phyloP scores from a whole-genome alignment of 2,113 vertebrate genomes.

The Strix uralensis region DNA sequence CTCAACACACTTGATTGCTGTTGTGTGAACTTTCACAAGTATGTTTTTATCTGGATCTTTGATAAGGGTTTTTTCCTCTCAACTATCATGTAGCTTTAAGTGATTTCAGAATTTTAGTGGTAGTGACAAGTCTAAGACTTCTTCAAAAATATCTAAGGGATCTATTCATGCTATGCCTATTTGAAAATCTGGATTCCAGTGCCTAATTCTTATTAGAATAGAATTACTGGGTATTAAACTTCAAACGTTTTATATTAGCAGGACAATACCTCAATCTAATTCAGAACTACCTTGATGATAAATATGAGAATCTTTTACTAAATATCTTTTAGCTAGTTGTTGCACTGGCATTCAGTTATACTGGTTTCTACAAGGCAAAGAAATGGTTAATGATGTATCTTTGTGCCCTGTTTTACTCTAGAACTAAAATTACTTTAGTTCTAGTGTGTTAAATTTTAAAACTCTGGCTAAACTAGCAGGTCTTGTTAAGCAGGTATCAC shows the following conservation, averaged over 20 bases:
- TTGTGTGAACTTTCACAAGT: not conserved
- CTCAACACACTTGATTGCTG: not conserved
- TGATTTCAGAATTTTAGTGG: not conserved
- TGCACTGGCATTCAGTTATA: not conserved
- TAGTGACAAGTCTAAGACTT: not conserved
- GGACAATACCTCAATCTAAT: not conserved
- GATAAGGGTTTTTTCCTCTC: not conserved
- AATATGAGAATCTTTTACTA: not conserved
- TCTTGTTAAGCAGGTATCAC: not conserved
- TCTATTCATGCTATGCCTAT: not conserved
- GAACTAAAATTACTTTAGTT: not conserved
- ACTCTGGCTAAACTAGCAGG: not conserved
- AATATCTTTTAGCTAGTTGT: not conserved
- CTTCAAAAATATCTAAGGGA: not conserved
- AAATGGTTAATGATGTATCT: not conserved
- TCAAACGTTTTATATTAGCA: not conserved
- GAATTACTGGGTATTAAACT: not conserved
- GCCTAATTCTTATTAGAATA: not conserved
- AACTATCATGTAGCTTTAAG: not conserved
- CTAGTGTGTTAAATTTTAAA: not conserved
- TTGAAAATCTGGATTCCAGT: not conserved
- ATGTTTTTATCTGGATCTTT: not conserved
- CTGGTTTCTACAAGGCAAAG: not conserved
- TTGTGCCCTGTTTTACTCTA: not conserved
- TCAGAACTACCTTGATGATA: not conserved